phyloP scores from a whole-genome alignment of 2,888 invertebrate species.

The Apeira syringaria region DNA sequence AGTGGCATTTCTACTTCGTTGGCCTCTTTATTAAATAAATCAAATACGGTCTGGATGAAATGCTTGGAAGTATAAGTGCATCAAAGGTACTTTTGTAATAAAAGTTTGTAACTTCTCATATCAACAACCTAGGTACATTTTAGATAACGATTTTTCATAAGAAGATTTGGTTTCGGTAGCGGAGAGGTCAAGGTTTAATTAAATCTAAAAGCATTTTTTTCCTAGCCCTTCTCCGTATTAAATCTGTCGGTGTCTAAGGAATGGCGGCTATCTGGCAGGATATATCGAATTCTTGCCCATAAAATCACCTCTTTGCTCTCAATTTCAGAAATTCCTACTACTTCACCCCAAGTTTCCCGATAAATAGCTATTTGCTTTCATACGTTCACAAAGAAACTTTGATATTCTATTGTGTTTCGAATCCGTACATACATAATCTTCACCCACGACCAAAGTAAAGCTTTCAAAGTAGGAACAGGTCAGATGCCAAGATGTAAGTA shows the following conservation, averaged over 20 bases:
- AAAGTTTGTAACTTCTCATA: no score
- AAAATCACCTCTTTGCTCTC: constrained; percentile 20
- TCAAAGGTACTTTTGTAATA: no score
- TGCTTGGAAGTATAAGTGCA: no score
- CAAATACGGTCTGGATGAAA: no score
- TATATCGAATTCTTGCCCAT: constrained; percentile 22
- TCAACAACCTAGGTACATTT: no score
- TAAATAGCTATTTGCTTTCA: constrained; percentile 29
- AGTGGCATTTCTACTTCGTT: no score
- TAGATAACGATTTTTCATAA: no score
- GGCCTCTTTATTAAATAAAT: no score
- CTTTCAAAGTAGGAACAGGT: not conserved
- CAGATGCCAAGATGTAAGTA: no score
- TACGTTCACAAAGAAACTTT: constrained; percentile 19
- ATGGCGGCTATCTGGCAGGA: constrained; percentile 13
- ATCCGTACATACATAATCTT: constrained; percentile 6
- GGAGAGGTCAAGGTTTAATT: no score
- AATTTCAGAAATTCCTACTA: constrained; percentile 23
- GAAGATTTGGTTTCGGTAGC: no score
- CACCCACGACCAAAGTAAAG: constrained; percentile 4
- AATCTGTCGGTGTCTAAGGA: constrained; percentile 4
- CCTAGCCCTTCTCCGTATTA: not conserved
- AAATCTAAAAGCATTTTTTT: not conserved
- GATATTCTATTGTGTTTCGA: constrained; percentile 19
- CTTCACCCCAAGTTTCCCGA: constrained; percentile 22